Conservation (phyloP, 2,797 vertebrate genomes). For the Buphagus erythrorhynchus region DNA sequence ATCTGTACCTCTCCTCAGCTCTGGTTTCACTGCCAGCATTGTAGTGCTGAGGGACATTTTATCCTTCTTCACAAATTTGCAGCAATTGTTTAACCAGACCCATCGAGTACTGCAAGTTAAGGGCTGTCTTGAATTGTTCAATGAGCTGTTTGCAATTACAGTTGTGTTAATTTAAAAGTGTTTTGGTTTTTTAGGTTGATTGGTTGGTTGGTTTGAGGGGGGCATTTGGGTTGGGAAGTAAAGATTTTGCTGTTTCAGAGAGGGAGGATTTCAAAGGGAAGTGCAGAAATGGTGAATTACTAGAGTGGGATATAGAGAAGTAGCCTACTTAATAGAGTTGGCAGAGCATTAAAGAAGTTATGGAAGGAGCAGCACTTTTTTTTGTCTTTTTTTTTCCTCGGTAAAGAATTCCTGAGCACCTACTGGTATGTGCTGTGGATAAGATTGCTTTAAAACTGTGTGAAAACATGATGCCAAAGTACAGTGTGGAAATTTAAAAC, state of each 20-base stretch:
- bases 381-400: neutral
- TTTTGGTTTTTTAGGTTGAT: neutral
- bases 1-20: conserved; percentile 22
- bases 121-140: neutral
- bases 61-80: conserved; percentile 12
- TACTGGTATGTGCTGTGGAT: neutral
- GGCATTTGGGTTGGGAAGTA: neutral
- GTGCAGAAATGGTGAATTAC: neutral
- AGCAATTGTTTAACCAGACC: conserved; percentile 41
- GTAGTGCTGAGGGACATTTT: conserved; percentile 25
- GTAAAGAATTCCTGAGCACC: neutral
- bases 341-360: neutral
- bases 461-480: neutral
- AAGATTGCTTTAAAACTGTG: neutral
- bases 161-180: neutral
- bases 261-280: neutral
- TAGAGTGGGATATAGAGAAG: neutral
- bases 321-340: neutral
- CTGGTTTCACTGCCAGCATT: conserved; percentile 20
- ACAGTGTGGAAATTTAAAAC: neutral
- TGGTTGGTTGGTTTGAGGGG: neutral
- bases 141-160: neutral
- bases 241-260: neutral
- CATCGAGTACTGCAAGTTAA: neutral
- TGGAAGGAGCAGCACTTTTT: neutral